phyloP scores from a whole-genome alignment of 2,113 vertebrate genomes.

The Misgurnus anguillicaudatus region DNA sequence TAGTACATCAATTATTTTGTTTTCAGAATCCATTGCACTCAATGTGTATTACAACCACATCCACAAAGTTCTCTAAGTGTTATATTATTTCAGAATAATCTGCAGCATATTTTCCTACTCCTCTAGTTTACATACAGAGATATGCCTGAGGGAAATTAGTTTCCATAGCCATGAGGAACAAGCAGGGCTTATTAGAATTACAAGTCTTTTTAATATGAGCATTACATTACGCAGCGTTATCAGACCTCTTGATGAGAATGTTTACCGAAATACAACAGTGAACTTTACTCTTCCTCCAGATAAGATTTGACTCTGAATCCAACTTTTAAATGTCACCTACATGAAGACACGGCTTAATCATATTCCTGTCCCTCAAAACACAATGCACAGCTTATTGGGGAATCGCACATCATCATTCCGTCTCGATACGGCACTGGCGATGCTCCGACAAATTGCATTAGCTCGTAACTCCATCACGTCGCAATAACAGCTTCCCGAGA shows the following conservation, averaged over 20 bases:
- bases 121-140: constrained; percentile 10
- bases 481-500: constrained; percentile 48
- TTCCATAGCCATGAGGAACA: constrained; percentile 34
- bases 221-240: constrained; percentile 7
- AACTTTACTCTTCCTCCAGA: constrained; percentile 25
- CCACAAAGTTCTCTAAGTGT: background rate
- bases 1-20: too few species aligned
- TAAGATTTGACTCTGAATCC: background rate
- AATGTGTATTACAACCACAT: background rate
- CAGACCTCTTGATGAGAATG: background rate
- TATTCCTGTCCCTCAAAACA: background rate
- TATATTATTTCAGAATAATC: constrained; percentile 13
- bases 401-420: constrained; percentile 6
- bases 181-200: constrained; percentile 23
- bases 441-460: constrained; percentile 45
- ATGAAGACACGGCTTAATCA: constrained; percentile 17
- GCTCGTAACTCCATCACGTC: constrained; percentile 46
- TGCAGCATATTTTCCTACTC: constrained; percentile 7
- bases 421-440: constrained; percentile 35
- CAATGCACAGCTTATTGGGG: background rate
- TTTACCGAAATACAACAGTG: constrained; percentile 31
- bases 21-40: background rate
- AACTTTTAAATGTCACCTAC: constrained; percentile 26
- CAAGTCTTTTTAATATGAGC: constrained; percentile 9
- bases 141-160: constrained; percentile 33